A percentile compares a stretch with the other conserved stretches of the same genome.
phyloP scores from a whole-genome alignment of 2,113 vertebrate species.

The Hymenochirus boettgeri region DNA sequence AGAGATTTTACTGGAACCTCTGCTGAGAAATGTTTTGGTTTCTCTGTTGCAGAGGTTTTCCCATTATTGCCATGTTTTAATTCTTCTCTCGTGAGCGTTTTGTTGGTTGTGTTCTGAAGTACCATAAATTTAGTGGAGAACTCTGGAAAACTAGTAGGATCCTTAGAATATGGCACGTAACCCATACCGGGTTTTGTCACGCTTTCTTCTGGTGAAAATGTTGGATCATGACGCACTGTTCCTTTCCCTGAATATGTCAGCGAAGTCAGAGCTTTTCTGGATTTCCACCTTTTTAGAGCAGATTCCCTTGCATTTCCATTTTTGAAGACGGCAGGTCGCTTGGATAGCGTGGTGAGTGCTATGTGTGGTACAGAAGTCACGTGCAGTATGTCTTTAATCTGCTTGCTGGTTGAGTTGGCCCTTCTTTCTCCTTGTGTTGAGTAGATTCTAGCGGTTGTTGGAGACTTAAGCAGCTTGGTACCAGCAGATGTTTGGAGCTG shows the following conservation, averaged over 20 bases:
- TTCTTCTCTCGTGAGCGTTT: neutral
- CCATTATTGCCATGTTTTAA: neutral
- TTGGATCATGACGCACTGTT: neutral
- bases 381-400: neutral
- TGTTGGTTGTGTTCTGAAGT: neutral
- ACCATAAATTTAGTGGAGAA: neutral
- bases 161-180: neutral
- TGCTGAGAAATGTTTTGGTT: neutral
- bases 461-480: neutral
- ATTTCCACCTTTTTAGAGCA: neutral
- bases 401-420: neutral
- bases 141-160: neutral
- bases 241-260: slow-evolving; percentile 2
- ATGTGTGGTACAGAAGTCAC: neutral
- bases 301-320: slow-evolving; percentile 9
- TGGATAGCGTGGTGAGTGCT: neutral
- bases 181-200: neutral
- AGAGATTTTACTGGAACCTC: neutral
- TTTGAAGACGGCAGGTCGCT: slow-evolving; percentile 6
- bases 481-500: neutral
- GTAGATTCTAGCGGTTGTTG: neutral
- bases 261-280: neutral
- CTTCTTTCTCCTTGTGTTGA: neutral
- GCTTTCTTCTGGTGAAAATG: neutral
- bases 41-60: neutral